A percentile compares a stretch with the other conserved stretches of the same genome.
Conservation (phyloP, 2,113 vertebrate species). For the Brachirus orientalis region DNA sequence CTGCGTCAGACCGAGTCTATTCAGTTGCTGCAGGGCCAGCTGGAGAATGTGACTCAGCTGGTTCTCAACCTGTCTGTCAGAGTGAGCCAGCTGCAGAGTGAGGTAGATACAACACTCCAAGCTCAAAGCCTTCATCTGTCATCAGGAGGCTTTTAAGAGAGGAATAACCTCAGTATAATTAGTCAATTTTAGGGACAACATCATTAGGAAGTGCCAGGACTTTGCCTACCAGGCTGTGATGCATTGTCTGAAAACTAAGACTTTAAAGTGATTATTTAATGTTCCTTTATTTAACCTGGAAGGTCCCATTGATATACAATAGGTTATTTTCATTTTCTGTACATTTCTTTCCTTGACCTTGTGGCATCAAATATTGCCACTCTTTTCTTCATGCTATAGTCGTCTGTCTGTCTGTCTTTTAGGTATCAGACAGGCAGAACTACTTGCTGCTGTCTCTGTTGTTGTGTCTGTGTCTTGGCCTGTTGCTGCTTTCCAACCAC, state of each 20-base stretch:
- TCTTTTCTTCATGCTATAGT: background rate
- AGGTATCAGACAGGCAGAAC: constrained; percentile 91
- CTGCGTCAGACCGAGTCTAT: constrained; percentile 97
- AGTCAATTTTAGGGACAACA: background rate
- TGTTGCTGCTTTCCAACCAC: constrained; percentile 87
- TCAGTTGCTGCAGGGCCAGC: constrained; percentile 90
- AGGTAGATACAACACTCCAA: constrained; percentile 80
- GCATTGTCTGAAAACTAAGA: background rate
- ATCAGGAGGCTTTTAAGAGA: background rate
- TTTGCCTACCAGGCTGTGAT: background rate
- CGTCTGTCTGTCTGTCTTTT: constrained; percentile 6
- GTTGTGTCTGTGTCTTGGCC: constrained; percentile 85
- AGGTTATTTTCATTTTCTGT: background rate
- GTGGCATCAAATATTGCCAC: background rate
- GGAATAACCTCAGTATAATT: constrained; percentile 14
- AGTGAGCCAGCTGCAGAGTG: constrained; percentile 87
- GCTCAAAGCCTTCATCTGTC: constrained; percentile 30
- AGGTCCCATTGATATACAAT: background rate
- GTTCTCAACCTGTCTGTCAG: constrained; percentile 89
- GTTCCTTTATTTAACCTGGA: background rate
- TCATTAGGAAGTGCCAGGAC: background rate
- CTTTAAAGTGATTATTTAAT: too few species aligned
- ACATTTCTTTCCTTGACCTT: background rate
- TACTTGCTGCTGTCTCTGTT: constrained; percentile 89
- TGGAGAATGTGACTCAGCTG: constrained; percentile 91